Base-by-base conservation (phyloP, 2,888 invertebrate genomes). In the Trichopoda pennipes region DNA sequence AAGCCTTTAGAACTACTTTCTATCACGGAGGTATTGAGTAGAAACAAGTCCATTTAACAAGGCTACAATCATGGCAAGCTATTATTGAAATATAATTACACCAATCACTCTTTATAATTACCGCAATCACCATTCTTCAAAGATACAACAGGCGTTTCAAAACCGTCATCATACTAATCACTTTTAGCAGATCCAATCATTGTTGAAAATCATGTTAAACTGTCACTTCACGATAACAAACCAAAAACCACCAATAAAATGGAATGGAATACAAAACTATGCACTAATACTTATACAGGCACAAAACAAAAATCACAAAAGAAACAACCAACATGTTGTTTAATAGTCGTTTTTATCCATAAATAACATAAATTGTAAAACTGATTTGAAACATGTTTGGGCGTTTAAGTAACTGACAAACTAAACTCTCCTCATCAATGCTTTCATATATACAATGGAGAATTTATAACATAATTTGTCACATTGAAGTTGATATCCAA, bases 151-250 rank as follows among this genome's bases (percentile, higher is more conserved):
- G 58, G 56, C 64, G 58, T 66, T 42, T 56, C 72, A 58, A 44
- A 73, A 66, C 47, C 53, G 51, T 55, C 61, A 58, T 58, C 75
- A 70, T 66, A 32, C 63, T 80, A 66, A 80, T 75, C 64, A 55
- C 64, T 38, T 64, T 76, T 61, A 66, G 72, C 76, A 76, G 76
- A 81, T 81, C 72, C 70, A 81, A 81, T 76, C 70, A 76, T 76
- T 72, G 66, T 76, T 76, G 23, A 61, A 81, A 81, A 76, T 81
- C 76, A 76, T 81, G 72, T 81, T 80, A 66, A 81, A 61, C 76
- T 66, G 80, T 72, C 72, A 81, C 61, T 76, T 76, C 60, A 68
- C 38, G 66, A 76, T 75, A 81, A 64, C 49, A 58, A 58, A 38
- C 12, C 35, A 35, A 1, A 16, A 60, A 53, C 32, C n/a, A 16